Evolutionary conservation across 2,888 invertebrate genomes (phyloP), one percentile per base, ranked within the genome.

Genomic region (Drymonia ruficornis): DNA sequence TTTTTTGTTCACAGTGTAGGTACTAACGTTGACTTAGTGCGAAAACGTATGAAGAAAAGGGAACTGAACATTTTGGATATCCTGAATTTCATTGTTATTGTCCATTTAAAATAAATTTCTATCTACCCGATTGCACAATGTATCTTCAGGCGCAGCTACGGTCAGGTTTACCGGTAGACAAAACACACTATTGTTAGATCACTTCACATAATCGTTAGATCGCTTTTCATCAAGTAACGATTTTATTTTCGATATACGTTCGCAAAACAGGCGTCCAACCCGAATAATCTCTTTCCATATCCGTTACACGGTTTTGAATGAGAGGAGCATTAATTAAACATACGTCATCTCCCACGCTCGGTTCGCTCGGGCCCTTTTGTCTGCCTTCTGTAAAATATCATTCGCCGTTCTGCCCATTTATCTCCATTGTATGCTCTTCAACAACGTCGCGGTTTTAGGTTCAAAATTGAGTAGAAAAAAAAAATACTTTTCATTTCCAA

Each of bases 291-390:
- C 72, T 66, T 67, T 75, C 68, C 62, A 23, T 29, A 76, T 72
- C 63, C 65, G 70, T 72, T 68, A 65, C 62, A 66, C 67, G 55
- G 61, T 63, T n/a, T 61, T 72, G 73, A 76, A 76, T 74, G 74
- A 70, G 72, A 68, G 69, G 61, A 74, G 69, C 76, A 78, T 80
- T 83, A 83, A 83, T 84, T 83, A 81, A 78, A 75, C 81, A 82
- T 72, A 73, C 84, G 83, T 80, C 81, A 82, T 78, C 67, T 81
- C 81, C 79, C 80, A 81, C 81, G 81, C 78, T 59, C 55, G 53
- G 59, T 56, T 56, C 56, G 65, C 63, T 57, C 61, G 52, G 64
- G 53, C 69, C 71, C 66, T 75, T 77, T 72, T 74, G 76, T 69
- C 66, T 53, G n/a, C 70, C 63, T 69, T 78, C 75, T 80, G 68